Conservation (phyloP, 1,140 invertebrate species). For the Drosophila melanica region DNA sequence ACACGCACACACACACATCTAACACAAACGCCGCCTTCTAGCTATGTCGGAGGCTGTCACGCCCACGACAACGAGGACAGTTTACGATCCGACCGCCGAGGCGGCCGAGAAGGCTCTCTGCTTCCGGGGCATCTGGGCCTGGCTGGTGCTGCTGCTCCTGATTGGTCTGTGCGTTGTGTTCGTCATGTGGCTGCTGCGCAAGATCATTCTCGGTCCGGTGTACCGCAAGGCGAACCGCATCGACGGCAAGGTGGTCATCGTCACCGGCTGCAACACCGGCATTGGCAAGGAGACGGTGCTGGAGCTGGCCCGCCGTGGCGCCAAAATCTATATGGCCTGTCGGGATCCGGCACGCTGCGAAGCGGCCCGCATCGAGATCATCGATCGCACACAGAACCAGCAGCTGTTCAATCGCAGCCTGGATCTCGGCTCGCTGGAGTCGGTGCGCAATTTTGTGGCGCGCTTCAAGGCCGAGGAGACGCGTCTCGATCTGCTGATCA, state of each 20-base stretch:
- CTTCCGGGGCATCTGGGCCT: slow-evolving; percentile 77
- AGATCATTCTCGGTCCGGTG: slow-evolving; percentile 66
- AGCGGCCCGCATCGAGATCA: slow-evolving; percentile 85
- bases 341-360: slow-evolving; percentile 91
- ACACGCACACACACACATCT: not conserved
- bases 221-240: slow-evolving; percentile 77
- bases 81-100: slow-evolving; percentile 60
- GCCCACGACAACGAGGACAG: slow-evolving; percentile 41
- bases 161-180: slow-evolving; percentile 26
- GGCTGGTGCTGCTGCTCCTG: slow-evolving; percentile 64
- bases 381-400: slow-evolving; percentile 84
- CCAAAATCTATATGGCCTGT: slow-evolving; percentile 93
- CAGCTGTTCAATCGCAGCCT: slow-evolving; percentile 87
- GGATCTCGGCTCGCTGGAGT: slow-evolving; percentile 91
- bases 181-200: slow-evolving; percentile 68
- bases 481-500: slow-evolving; percentile 92
- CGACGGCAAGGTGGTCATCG: slow-evolving; percentile 82
- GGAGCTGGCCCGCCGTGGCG: slow-evolving; percentile 90
- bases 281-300: slow-evolving; percentile 94
- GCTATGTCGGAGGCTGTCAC: slow-evolving; percentile 75
- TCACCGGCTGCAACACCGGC: slow-evolving; percentile 92
- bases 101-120: slow-evolving; percentile 69
- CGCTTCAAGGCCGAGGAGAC: slow-evolving; percentile 86
- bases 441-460: slow-evolving; percentile 82
- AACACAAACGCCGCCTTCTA: slow-evolving; percentile 5